Evolutionary conservation across 2,888 invertebrate species (phyloP).

Genomic region (Anaspis maculata): DNA sequence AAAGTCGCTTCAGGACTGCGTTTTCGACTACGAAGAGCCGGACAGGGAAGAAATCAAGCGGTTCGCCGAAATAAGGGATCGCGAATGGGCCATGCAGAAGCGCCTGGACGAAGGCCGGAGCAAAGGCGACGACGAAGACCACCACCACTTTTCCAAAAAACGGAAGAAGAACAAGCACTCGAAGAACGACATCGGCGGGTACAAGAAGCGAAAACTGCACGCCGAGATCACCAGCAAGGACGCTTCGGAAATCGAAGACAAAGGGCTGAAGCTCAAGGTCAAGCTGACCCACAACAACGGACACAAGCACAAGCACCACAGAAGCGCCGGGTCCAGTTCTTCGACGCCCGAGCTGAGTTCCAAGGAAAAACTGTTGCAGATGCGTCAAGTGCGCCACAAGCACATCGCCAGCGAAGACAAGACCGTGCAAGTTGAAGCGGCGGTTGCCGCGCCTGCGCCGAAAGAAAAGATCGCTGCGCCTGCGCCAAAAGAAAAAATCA

Average conservation of each 20-base stretch:
- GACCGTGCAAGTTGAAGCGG: slow-evolving; percentile 25
- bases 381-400: slow-evolving; percentile 41
- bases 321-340: slow-evolving; percentile 23
- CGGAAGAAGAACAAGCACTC: slow-evolving; percentile 51
- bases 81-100: slow-evolving; percentile 41
- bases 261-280: slow-evolving; percentile 48
- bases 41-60: slow-evolving; percentile 40
- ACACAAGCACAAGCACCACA: slow-evolving; percentile 41
- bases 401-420: slow-evolving; percentile 30
- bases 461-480: slow-evolving; percentile 17
- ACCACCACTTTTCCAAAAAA: slow-evolving; percentile 43
- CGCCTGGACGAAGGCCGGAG: slow-evolving; percentile 29
- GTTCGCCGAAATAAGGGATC: slow-evolving; percentile 40
- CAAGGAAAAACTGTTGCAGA: slow-evolving; percentile 40
- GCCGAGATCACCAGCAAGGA: slow-evolving; percentile 47
- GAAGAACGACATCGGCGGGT: slow-evolving; percentile 40
- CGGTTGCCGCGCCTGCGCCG: slow-evolving; percentile 11
- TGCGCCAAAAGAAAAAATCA: slow-evolving; percentile 14
- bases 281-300: slow-evolving; percentile 44
- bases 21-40: slow-evolving; percentile 38
- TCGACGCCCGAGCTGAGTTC: slow-evolving; percentile 23
- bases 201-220: slow-evolving; percentile 48
- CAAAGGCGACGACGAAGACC: slow-evolving; percentile 18
- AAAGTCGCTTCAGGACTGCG: slow-evolving; percentile 27
- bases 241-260: too few relatives aligned